These are phyloP conservation scores for Amphipyra tragopoginis DNA, from an alignment of 2,888 invertebrate genomes.

Conservation along the genomic window DNA sequence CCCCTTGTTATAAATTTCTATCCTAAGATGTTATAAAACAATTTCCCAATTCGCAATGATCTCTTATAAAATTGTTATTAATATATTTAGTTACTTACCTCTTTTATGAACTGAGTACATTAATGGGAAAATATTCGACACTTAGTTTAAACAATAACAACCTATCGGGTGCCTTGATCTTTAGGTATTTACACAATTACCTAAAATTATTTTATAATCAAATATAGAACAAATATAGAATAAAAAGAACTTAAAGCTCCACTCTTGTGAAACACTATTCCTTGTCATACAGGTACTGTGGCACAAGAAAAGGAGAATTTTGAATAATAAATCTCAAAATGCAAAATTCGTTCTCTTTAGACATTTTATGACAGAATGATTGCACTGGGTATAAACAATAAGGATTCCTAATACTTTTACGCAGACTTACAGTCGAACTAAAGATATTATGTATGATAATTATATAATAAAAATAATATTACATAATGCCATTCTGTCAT, in stretches of 20 bases:
- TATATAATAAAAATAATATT: slow-evolving; percentile 58
- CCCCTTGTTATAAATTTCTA: slow-evolving; percentile 58
- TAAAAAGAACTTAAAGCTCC: slow-evolving; percentile 75
- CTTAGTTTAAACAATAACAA: slow-evolving; percentile 71
- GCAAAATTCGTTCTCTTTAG: slow-evolving; percentile 60
- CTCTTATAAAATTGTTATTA: slow-evolving; percentile 69
- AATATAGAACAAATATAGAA: slow-evolving; percentile 47
- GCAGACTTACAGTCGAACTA: slow-evolving; percentile 65
- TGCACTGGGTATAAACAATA: slow-evolving; percentile 65
- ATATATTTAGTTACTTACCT: slow-evolving; percentile 67
- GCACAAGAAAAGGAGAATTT: slow-evolving; percentile 78
- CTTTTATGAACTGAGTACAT: slow-evolving; percentile 65
- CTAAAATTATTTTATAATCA: slow-evolving; percentile 69
- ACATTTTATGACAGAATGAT: slow-evolving; percentile 77
- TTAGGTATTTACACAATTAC: slow-evolving; percentile 82
- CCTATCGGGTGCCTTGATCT: slow-evolving; percentile 73
- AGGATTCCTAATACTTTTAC: slow-evolving; percentile 64
- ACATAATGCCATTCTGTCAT: slow-evolving; percentile 76
- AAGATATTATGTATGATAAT: slow-evolving; percentile 55
- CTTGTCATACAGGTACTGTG: slow-evolving; percentile 74
- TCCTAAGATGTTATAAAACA: slow-evolving; percentile 59
- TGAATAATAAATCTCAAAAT: slow-evolving; percentile 71
- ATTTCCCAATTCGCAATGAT: slow-evolving; percentile 58
- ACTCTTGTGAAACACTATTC: slow-evolving; percentile 78
- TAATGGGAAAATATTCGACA: slow-evolving; percentile 69